Conservation (phyloP, 2,113 vertebrate genomes). For the Eclectus roratus region DNA sequence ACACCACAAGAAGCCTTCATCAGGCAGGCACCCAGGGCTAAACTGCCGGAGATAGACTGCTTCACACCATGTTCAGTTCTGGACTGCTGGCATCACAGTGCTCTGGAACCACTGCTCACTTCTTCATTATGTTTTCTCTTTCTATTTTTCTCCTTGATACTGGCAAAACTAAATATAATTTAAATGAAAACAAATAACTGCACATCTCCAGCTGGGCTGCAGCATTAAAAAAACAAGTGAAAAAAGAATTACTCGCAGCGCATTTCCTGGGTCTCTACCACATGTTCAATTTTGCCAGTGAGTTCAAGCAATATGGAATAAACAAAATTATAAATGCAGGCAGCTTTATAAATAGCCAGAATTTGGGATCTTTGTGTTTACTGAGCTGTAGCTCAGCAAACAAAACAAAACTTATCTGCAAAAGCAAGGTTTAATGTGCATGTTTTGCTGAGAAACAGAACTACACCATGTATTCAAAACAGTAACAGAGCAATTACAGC, state of each 20-base stretch:
- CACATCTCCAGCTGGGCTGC: background rate
- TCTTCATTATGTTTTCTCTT: background rate
- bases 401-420: background rate
- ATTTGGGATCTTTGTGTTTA: background rate
- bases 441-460: background rate
- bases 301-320: background rate
- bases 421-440: background rate
- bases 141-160: background rate
- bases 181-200: background rate
- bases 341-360: background rate
- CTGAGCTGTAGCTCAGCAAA: background rate
- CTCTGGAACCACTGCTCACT: background rate
- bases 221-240: background rate
- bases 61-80: background rate
- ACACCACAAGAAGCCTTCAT: background rate
- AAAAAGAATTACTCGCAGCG: background rate
- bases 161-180: background rate
- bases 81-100: background rate
- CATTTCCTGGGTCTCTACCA: background rate
- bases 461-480: background rate
- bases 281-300: background rate
- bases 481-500: background rate
- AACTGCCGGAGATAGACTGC: background rate
- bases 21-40: background rate
- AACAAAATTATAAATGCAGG: constrained; percentile 1